These are phyloP conservation scores for Podarcis siculus DNA, from an alignment of 2,797 vertebrate species.

Conservation along the genomic window DNA sequence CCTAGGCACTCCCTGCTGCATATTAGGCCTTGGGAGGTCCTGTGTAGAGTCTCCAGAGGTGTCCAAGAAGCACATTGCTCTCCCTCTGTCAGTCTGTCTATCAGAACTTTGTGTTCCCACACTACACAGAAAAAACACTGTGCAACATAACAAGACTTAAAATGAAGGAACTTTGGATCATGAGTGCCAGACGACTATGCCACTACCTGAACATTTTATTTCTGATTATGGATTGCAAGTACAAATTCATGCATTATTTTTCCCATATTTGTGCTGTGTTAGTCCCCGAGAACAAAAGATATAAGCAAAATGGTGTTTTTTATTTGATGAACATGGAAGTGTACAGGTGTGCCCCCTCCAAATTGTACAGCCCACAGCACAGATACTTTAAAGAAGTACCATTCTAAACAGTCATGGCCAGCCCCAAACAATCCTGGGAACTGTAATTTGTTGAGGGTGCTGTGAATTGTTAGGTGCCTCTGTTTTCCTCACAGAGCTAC, in stretches of 20 bases:
- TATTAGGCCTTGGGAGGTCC: not conserved
- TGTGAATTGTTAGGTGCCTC: too few relatives aligned
- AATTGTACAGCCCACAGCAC: too few relatives aligned
- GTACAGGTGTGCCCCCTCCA: not conserved
- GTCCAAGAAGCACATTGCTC: not conserved
- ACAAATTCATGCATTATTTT: not conserved
- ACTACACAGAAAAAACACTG: not conserved
- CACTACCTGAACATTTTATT: not conserved
- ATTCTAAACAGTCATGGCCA: too few relatives aligned
- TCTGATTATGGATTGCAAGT: not conserved
- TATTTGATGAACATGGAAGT: not conserved
- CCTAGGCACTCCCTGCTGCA: not conserved
- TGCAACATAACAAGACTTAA: not conserved
- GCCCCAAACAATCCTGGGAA: too few relatives aligned
- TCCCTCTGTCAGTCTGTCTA: not conserved
- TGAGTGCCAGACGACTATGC: not conserved
- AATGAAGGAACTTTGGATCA: not conserved
- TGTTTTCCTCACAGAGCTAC: too few relatives aligned
- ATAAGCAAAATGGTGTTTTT: not conserved
- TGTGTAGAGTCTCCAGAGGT: not conserved
- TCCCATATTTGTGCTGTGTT: not conserved
- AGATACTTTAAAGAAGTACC: too few relatives aligned
- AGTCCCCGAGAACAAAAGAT: not conserved
- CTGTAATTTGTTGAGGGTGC: too few relatives aligned
- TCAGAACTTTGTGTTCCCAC: not conserved